Evolutionary conservation across 1,140 invertebrate species (phyloP).

Genomic region (Akabosia matsudoensis): DNA sequence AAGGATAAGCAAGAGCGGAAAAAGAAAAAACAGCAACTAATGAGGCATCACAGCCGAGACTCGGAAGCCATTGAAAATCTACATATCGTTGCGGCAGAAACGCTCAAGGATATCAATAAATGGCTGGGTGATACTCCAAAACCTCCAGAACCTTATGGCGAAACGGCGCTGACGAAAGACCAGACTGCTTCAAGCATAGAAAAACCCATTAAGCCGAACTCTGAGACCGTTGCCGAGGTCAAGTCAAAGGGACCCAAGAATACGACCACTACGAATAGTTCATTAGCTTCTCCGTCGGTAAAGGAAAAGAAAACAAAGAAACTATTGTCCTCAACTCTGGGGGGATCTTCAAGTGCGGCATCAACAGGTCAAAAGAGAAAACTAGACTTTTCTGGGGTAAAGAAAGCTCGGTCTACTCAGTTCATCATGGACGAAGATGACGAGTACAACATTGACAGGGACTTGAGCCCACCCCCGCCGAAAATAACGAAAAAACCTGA

Average conservation of each 20-base stretch:
- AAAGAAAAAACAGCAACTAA: slow-evolving; percentile 35
- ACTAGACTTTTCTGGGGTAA: neutral
- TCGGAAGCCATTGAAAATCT: slow-evolving; percentile 34
- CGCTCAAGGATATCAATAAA: slow-evolving; percentile 71
- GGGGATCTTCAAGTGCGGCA: neutral
- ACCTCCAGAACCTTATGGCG: slow-evolving; percentile 14
- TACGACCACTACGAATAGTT: neutral
- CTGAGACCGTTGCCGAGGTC: neutral
- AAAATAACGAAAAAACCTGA: slow-evolving; percentile 28
- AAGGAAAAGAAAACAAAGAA: neutral
- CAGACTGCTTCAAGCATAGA: slow-evolving; percentile 22
- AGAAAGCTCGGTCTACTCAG: slow-evolving; percentile 3
- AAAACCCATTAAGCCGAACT: neutral
- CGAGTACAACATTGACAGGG: slow-evolving; percentile 19
- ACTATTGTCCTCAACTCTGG: neutral
- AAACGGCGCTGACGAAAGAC: neutral
- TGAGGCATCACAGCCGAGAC: slow-evolving; percentile 41
- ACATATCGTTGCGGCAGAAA: slow-evolving; percentile 32
- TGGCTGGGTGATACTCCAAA: slow-evolving; percentile 77
- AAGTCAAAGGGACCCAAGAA: neutral
- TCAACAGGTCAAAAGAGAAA: neutral
- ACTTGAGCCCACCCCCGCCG: slow-evolving; percentile 2
- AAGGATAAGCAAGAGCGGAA: slow-evolving; percentile 34
- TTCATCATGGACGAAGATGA: slow-evolving; percentile 21
- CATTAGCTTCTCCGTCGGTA: neutral